Evolutionary conservation across 2,113 vertebrate genomes (phyloP), one percentile per base, ranked within the genome.

Genomic region (Dipodomys spectabilis): DNA sequence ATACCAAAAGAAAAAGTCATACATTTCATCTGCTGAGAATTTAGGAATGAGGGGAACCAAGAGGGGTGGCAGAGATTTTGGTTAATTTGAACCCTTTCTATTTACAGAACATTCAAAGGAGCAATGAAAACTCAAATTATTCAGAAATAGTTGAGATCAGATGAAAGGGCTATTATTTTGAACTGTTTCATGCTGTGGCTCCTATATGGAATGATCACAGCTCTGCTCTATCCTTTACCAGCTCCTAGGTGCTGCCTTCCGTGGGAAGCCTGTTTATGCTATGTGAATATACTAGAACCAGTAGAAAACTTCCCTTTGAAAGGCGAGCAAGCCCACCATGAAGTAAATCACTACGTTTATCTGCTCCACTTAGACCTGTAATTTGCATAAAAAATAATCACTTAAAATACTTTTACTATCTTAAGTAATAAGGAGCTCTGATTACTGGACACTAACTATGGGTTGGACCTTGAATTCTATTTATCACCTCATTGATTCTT

Each of bases 141-240:
- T 95, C 30, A 67, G 82, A 90, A 88, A 86, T 86, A 94, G 80
- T 81, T 27, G 69, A 81, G 45, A 78, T 67, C 53, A 80, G 19
- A 67, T 4, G 27, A 35, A 85, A 92, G 27, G 68, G 22, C 6
- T 73, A 57, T 78, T 82, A 89, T 20, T 95, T 73, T 60, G 39
- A 75, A 91, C 65, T 85, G 11, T 88, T 93, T 19, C 80, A 32
- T 44, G 86, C 19, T 69, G 30, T 60, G 12, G 15, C n/a, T 69
- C 9, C 44, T 74, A 16, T 27, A 25, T 65, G 71, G 25, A 60
- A 5, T 49, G 79, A 27, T 95, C 65, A 28, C 28, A 64, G 28
- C 35, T 15, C 1, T 93, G 2, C 22, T 78, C 13, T 49, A 65
- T 57, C n/a, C 67, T 84, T 78, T 78, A 82, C 67, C 5, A 72